These are phyloP conservation scores for Calameuta filiformis DNA, from an alignment of 2,888 invertebrate genomes.

Conservation along the genomic window DNA sequence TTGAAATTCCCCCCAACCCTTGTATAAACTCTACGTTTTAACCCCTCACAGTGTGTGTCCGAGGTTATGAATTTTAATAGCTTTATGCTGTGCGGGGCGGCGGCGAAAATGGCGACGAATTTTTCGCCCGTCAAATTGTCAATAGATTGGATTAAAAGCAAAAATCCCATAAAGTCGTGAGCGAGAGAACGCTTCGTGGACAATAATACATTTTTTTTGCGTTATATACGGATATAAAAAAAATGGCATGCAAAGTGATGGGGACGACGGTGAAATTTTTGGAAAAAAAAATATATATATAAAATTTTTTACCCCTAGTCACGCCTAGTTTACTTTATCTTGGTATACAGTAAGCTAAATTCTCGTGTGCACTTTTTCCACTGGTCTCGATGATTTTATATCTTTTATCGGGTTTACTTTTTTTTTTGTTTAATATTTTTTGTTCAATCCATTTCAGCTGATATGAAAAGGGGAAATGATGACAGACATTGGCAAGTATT, in stretches of 20 bases:
- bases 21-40: constrained; percentile 50
- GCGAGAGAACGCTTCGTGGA: neutral
- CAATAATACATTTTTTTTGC: neutral
- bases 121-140: constrained; percentile 64
- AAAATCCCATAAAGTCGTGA: constrained; percentile 30
- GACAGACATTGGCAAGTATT: neutral
- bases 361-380: neutral
- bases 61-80: constrained; percentile 67
- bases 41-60: constrained; percentile 62
- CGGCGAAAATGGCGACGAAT: constrained; percentile 59
- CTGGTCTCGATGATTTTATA: neutral
- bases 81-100: constrained; percentile 57
- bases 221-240: neutral
- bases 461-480: neutral
- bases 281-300: neutral
- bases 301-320: neutral
- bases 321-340: neutral
- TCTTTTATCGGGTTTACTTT: neutral
- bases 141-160: constrained; percentile 64
- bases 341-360: neutral
- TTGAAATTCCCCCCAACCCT: constrained; percentile 44
- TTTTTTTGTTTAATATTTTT: neutral
- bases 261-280: neutral
- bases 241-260: neutral
- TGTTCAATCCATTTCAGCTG: neutral